phyloP scores from a whole-genome alignment of 2,888 invertebrate genomes.

The Euphydryas editha region DNA sequence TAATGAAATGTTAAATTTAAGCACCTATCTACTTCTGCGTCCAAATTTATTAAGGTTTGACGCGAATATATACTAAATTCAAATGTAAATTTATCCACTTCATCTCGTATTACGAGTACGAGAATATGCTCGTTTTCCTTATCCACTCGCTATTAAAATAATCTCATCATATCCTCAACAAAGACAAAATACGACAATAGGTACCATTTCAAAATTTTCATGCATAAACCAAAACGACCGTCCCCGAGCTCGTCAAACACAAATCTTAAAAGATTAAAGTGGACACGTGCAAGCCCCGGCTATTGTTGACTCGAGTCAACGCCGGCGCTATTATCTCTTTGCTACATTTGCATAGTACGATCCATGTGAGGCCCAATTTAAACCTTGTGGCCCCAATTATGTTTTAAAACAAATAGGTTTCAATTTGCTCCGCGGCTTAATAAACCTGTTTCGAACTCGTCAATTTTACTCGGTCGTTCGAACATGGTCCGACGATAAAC shows the following conservation, averaged over 20 bases:
- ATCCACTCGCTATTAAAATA: conserved; percentile 5
- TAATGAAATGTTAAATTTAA: neutral
- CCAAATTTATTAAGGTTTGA: neutral
- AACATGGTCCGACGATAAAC: conserved; percentile 30
- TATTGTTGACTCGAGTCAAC: conserved; percentile 50
- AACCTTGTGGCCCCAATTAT: conserved; percentile 63
- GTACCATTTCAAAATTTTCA: conserved; percentile 27
- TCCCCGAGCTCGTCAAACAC: conserved; percentile 41
- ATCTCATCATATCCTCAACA: conserved; percentile 18
- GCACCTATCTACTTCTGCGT: too few species aligned
- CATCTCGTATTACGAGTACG: neutral
- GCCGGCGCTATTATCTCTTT: conserved; percentile 60
- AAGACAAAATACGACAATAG: conserved; percentile 32
- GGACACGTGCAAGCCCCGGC: conserved; percentile 57
- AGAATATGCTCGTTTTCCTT: neutral
- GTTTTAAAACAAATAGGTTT: conserved; percentile 70
- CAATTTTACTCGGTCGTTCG: conserved; percentile 37
- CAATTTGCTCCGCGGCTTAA: conserved; percentile 47
- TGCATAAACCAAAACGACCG: conserved; percentile 25
- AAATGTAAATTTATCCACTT: neutral
- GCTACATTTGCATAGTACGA: conserved; percentile 72
- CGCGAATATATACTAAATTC: neutral
- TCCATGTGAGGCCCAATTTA: conserved; percentile 67
- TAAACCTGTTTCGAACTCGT: conserved; percentile 48
- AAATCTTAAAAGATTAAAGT: conserved; percentile 47